Conservation (phyloP, 2,113 vertebrate genomes). For the Morone saxatilis region DNA sequence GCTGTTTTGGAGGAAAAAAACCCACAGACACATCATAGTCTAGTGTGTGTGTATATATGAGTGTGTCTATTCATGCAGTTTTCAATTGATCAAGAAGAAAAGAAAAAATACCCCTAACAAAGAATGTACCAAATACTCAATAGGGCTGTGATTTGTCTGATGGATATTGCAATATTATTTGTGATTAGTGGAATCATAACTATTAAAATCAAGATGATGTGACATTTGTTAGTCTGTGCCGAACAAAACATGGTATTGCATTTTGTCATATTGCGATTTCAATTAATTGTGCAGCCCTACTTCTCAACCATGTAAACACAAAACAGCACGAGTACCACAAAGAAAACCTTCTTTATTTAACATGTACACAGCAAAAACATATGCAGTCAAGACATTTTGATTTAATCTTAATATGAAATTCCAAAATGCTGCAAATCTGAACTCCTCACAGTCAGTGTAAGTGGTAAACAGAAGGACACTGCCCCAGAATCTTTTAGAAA, state of each 20-base stretch:
- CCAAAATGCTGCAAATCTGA: slow-evolving; percentile 13
- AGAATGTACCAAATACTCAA: not conserved
- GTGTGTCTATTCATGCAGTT: slow-evolving; percentile 5
- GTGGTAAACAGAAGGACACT: not conserved
- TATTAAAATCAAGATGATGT: no score
- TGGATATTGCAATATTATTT: no score
- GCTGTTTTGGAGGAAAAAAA: slow-evolving; percentile 51
- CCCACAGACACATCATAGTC: slow-evolving; percentile 10
- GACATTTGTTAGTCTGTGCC: no score
- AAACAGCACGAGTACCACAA: not conserved
- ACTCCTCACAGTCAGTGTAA: not conserved
- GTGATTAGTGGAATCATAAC: no score
- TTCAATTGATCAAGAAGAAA: not conserved
- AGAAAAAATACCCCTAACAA: slow-evolving; percentile 5
- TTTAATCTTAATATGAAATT: not conserved
- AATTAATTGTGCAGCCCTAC: no score
- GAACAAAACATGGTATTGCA: no score
- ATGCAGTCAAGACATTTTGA: not conserved
- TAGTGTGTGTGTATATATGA: not conserved
- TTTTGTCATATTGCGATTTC: no score
- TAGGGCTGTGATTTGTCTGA: no score
- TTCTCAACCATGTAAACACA: slow-evolving; percentile 9
- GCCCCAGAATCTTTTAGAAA: not conserved
- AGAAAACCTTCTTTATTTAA: not conserved
- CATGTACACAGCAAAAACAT: not conserved